These are phyloP conservation scores for Brachionus rubens DNA, from an alignment of 1,140 invertebrate genomes.

Conservation along the genomic window DNA sequence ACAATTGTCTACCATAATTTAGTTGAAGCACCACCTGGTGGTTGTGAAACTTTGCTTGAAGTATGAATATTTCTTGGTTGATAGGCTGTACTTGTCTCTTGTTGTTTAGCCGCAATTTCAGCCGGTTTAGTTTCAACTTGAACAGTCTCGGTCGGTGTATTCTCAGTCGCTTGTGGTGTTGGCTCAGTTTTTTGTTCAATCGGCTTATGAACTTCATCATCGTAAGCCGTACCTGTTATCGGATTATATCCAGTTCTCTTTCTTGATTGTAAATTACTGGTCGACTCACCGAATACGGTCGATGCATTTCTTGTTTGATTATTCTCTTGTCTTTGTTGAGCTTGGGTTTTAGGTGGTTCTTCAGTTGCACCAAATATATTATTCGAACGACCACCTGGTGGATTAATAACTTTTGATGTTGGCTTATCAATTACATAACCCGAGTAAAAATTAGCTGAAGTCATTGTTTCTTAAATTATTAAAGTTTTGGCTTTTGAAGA, in stretches of 20 bases:
- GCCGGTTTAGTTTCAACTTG: too few relatives aligned
- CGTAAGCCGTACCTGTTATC: constrained; percentile 20
- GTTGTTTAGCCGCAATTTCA: too few relatives aligned
- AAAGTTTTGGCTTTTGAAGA: not conserved
- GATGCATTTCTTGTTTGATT: constrained; percentile 2
- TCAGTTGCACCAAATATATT: constrained; percentile 33
- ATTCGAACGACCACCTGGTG: constrained; percentile 39
- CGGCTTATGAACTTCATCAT: not conserved
- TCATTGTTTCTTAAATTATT: constrained; percentile 6
- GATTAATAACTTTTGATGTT: constrained; percentile 32
- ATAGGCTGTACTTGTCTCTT: not conserved
- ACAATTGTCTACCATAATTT: constrained; percentile 31
- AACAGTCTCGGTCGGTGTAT: too few relatives aligned
- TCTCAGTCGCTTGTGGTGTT: too few relatives aligned
- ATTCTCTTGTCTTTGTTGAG: not conserved
- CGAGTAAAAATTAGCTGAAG: constrained; percentile 28
- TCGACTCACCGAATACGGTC: not conserved
- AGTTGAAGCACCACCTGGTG: constrained; percentile 42
- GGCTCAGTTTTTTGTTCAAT: not conserved
- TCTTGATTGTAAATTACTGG: not conserved
- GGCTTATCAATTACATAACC: constrained; percentile 37
- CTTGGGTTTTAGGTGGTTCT: not conserved
- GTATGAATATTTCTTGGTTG: constrained; percentile 19
- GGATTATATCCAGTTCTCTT: constrained; percentile 41
- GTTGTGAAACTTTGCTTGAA: constrained; percentile 32